Base-by-base conservation (phyloP, 2,113 vertebrate genomes). In the Ophthalmolycus amberensis region DNA sequence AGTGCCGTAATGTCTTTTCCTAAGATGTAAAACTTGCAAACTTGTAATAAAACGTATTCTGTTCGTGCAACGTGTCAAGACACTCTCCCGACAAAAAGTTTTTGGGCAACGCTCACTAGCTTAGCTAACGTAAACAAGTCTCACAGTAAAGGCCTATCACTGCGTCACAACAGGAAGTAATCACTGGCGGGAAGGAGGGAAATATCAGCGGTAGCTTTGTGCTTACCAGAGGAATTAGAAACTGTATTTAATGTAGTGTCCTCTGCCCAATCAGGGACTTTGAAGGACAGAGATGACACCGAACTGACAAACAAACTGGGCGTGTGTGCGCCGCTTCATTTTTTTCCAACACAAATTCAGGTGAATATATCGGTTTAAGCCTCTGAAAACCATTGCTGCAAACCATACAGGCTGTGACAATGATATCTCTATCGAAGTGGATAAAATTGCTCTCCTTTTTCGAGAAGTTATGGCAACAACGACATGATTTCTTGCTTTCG, bases 391-490 rank as follows among this genome's bases (percentile, higher is more conserved):
- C 3, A 12, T 27, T 46, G 25, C 38, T 37, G 20, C 27, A 60
- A 63, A 62, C 0, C 3, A 32, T 48, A 63, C 46, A 25, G 5
- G 37, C 22, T 20, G 38, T 64, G 32, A 68, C 75, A 64, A 25
- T 40, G 48, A 69, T 38, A 6, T 77, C 34, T 77, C 48, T 66
- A 34, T 85, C 79, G n/a, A 58, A 75, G 77, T 64, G 37, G 58
- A 69, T 65, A 16, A 64, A 68, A 69, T 78, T 20, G 44, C 38
- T 63, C 25, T 44, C 29, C 42, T 25, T 32, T 63, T 77, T 77
- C 38, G 34, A 38, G 82, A 63, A 79, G 63, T 65, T 42, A 42
- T 50, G 79, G 79, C 64, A 58, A 78, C 6, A 83, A 77, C 50
- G 10, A 56, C 50, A 34, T 22, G 27, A 14, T 71, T 74, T 44